Evolutionary conservation across 2,113 vertebrate species (phyloP).

Genomic region (Chamaea fasciata): DNA sequence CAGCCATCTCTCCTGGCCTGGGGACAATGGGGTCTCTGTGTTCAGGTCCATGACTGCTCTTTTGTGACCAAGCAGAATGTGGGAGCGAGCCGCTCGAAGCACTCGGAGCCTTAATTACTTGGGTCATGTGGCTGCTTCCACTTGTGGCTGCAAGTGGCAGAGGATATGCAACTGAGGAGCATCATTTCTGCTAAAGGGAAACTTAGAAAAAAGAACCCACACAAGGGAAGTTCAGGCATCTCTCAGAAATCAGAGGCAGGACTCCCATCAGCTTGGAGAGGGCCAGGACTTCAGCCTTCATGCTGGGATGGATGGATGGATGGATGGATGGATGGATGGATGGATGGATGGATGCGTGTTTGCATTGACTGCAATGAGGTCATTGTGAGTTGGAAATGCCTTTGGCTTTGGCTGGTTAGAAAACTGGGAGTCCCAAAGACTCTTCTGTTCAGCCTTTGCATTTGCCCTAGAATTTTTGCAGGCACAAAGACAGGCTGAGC

Average conservation of each 20-base stretch:
- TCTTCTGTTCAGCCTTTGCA: constrained; percentile 25
- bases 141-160: constrained; percentile 26
- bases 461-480: constrained; percentile 52
- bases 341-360: background rate
- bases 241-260: background rate
- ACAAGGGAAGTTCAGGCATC: background rate
- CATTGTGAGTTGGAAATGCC: background rate
- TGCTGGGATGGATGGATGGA: background rate
- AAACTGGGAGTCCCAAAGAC: constrained; percentile 10
- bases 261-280: background rate
- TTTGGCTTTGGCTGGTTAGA: background rate
- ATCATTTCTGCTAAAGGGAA: background rate
- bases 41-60: constrained; percentile 62
- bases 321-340: background rate
- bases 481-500: constrained; percentile 2
- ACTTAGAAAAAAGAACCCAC: background rate
- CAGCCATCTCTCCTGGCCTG: constrained; percentile 62
- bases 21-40: constrained; percentile 71
- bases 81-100: background rate
- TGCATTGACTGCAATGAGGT: background rate
- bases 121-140: constrained; percentile 34
- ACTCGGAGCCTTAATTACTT: constrained; percentile 46
- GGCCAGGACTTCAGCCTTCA: background rate
- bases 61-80: constrained; percentile 67
- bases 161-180: background rate